A percentile compares a stretch with the other conserved stretches of the same genome.
Conservation (phyloP, 1,140 invertebrate species). For the Atta cephalotes region DNA sequence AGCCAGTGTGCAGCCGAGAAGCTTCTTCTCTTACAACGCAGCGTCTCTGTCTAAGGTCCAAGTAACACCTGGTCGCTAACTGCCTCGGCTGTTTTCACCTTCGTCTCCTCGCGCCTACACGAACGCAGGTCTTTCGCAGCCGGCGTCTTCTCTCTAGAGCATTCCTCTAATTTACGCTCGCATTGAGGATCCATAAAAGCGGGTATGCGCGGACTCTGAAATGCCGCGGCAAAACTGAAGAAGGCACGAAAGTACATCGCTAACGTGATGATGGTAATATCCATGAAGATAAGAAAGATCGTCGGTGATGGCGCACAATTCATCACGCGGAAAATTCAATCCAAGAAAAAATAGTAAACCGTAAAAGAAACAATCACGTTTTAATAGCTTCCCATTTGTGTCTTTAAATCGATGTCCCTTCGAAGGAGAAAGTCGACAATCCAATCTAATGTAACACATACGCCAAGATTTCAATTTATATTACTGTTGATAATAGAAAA, state of each 20-base stretch:
- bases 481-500: not conserved
- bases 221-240: conserved; percentile 41
- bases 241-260: conserved; percentile 34
- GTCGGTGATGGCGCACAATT: not conserved
- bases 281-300: conserved; percentile 28
- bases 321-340: conserved; percentile 4
- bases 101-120: conserved; percentile 55
- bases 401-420: not conserved
- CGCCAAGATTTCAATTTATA: not conserved
- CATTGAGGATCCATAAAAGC: conserved; percentile 69
- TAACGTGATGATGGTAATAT: conserved; percentile 52
- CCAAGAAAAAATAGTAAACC: not conserved
- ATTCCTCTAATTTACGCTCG: conserved; percentile 71
- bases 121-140: not conserved
- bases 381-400: not conserved
- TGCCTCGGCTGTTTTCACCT: conserved; percentile 72
- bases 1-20: not conserved
- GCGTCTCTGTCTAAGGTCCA: conserved; percentile 15
- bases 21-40: conserved; percentile 9
- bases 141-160: not conserved
- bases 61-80: conserved; percentile 74
- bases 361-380: not conserved
- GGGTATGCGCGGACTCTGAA: conserved; percentile 30
- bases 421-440: conserved; percentile 27
- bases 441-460: not conserved